These are phyloP conservation scores for Tragelaphus scriptus DNA, from an alignment of 2,113 vertebrate genomes.

Conservation along the genomic window DNA sequence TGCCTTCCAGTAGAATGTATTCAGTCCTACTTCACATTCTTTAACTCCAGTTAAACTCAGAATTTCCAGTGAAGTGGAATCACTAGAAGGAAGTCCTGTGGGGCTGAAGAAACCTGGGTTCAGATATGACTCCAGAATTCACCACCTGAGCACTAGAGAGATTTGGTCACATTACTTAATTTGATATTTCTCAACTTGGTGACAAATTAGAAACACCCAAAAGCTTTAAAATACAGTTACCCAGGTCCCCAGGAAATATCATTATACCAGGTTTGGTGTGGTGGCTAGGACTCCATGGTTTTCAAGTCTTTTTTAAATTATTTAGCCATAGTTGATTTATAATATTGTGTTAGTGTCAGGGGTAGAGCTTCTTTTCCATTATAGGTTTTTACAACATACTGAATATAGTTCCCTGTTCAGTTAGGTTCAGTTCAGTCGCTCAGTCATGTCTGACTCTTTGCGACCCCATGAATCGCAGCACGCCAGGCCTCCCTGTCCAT, in stretches of 20 bases:
- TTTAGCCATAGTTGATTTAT: background rate
- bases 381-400: background rate
- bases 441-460: too few relatives aligned
- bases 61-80: background rate
- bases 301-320: background rate
- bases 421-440: too few relatives aligned
- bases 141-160: background rate
- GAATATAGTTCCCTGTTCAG: too few relatives aligned
- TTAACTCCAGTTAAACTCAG: constrained; percentile 6
- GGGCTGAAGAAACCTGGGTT: background rate
- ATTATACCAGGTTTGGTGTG: background rate
- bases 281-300: background rate
- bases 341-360: background rate
- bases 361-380: background rate
- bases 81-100: background rate
- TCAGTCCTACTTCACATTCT: background rate
- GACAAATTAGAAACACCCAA: background rate
- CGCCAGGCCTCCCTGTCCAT: too few relatives aligned
- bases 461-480: too few relatives aligned
- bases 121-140: background rate
- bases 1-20: background rate
- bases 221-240: background rate
- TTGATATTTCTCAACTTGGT: background rate
- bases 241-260: background rate
- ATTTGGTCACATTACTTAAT: background rate